Base-by-base conservation (phyloP, 2,113 vertebrate genomes). In the Hymenochirus boettgeri region DNA sequence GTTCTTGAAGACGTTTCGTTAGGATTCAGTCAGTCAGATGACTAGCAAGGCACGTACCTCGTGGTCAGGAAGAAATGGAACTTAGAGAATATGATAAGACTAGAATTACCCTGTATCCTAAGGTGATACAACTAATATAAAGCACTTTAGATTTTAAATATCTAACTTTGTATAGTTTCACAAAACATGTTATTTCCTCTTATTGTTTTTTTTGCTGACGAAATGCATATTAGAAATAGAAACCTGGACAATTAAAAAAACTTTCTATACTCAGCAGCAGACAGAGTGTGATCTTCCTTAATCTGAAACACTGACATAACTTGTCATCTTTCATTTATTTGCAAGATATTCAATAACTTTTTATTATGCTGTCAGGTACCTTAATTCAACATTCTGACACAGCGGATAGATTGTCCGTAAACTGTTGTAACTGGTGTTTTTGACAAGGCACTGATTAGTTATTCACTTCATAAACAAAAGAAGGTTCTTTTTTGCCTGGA, bases 381-480 rank as follows among this genome's bases (percentile, higher is more conserved):
- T 66, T 71, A 54, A 61, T 73, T 76, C 71, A 78, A 76, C 58
- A 77, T 67, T 69, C 72, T 29, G 76, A 62, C 65, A 53, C 65
- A 52, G 65, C 75, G 22, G 53, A 73, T 57, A 45, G 75, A n/a
- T 72, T 75, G 71, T 81, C 79, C 69, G 77, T 85, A 81, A 76
- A 74, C 48, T 45, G 51, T 57, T 58, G 2, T 21, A 25, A 64
- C 76, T 50, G 22, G 70, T 76, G 72, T 65, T 76, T 80, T 46
- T 61, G 75, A 59, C 55, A 70, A 75, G 70, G 63, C 61, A 67
- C 22, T 4, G 66, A n/a, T 79, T 57, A 57, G 62, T 80, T 80
- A 74, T 61, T 74, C 57, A 82, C 75, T 79, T 71, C 72, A 72
- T 79, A 80, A 82, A 79, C 72, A 82, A 83, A 73, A 69, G 65